Evolutionary conservation across 2,888 invertebrate genomes (phyloP).

Genomic region (Actias luna): DNA sequence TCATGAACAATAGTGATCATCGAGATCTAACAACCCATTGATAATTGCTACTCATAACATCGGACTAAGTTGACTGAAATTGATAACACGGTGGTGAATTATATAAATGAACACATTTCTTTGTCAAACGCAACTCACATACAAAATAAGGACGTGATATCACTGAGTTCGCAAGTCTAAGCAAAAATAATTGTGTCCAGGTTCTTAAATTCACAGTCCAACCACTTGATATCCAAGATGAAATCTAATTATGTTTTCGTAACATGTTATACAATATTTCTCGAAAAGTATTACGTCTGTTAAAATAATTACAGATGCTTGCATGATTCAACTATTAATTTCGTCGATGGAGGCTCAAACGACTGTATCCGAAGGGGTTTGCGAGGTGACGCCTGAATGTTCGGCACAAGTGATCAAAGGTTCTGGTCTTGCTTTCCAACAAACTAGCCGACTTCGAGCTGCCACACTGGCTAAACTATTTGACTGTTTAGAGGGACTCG

Average conservation of each 20-base stretch:
- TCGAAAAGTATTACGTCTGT: background rate
- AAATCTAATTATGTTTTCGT: no score
- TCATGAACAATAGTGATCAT: no score
- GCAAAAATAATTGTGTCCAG: no score
- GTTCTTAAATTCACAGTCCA: no score
- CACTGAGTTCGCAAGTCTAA: no score
- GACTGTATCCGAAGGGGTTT: slow-evolving; percentile 57
- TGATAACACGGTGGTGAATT: no score
- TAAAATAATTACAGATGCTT: slow-evolving; percentile 59
- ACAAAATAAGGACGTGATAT: background rate
- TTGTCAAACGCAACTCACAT: background rate
- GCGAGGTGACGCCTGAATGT: slow-evolving; percentile 68
- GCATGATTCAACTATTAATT: slow-evolving; percentile 73
- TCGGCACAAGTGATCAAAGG: slow-evolving; percentile 62
- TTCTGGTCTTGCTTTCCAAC: slow-evolving; percentile 69
- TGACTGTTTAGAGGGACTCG: slow-evolving; percentile 68
- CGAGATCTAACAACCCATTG: no score
- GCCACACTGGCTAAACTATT: slow-evolving; percentile 59
- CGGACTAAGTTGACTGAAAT: no score
- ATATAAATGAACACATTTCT: background rate
- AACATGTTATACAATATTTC: no score
- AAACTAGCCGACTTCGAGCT: slow-evolving; percentile 64
- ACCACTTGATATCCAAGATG: no score
- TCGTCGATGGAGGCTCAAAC: slow-evolving; percentile 73
- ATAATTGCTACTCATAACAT: no score